These are phyloP conservation scores for Lochmaea capreae DNA, from an alignment of 2,888 invertebrate species.

Conservation along the genomic window DNA sequence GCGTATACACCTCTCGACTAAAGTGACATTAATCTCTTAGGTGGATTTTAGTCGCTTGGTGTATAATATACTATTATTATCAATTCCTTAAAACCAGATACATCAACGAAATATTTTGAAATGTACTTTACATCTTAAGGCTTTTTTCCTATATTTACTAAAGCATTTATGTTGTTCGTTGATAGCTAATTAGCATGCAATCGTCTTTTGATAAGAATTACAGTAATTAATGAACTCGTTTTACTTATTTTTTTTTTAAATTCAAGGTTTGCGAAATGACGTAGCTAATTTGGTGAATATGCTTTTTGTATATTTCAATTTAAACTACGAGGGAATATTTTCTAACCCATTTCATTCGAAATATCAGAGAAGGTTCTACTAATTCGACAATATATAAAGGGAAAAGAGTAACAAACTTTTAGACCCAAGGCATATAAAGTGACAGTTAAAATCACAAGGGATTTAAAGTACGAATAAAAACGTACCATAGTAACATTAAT, in stretches of 20 bases:
- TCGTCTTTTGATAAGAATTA: slow-evolving; percentile 40
- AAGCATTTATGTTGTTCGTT: slow-evolving; percentile 39
- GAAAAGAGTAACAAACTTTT: too few relatives aligned
- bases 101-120: background rate
- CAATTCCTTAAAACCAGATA: too few relatives aligned
- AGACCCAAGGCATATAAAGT: too few relatives aligned
- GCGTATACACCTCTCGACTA: too few relatives aligned
- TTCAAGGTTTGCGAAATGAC: slow-evolving; percentile 42
- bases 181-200: slow-evolving; percentile 40
- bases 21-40: too few relatives aligned
- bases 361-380: too few relatives aligned
- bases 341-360: slow-evolving; percentile 7
- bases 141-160: slow-evolving; percentile 24
- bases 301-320: slow-evolving; percentile 21
- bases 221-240: slow-evolving; percentile 41
- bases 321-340: background rate
- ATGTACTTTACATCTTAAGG: background rate
- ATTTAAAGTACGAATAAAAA: too few relatives aligned
- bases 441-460: too few relatives aligned
- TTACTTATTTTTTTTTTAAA: slow-evolving; percentile 39
- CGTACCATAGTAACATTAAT: too few relatives aligned
- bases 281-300: slow-evolving; percentile 11
- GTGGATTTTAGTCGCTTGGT: too few relatives aligned
- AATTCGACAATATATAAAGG: too few relatives aligned
- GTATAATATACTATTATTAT: too few relatives aligned